Conservation (phyloP, 2,888 invertebrate genomes). For the Acronicta aceris region DNA sequence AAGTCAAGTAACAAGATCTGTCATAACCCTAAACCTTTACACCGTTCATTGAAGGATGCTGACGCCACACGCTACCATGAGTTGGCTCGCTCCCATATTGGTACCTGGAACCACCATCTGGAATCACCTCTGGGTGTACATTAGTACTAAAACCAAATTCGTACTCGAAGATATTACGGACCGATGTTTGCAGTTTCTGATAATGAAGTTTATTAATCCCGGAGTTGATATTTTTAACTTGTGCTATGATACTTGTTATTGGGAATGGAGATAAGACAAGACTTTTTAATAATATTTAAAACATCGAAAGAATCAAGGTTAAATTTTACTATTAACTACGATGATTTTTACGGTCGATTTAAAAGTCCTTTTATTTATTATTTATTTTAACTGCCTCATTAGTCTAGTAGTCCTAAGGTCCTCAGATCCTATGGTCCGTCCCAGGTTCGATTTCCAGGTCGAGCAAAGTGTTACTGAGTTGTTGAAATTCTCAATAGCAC, state of each 20-base stretch:
- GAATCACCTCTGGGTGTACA: too few species aligned
- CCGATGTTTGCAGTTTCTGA: slow-evolving; percentile 6
- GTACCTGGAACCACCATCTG: slow-evolving; percentile 58
- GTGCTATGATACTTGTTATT: not conserved
- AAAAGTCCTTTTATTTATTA: too few species aligned
- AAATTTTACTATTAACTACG: too few species aligned
- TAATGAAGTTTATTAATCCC: not conserved
- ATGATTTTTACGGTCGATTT: too few species aligned
- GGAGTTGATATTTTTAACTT: not conserved
- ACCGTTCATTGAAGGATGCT: slow-evolving; percentile 44
- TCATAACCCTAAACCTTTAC: slow-evolving; percentile 8
- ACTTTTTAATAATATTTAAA: not conserved
- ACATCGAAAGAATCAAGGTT: too few species aligned
- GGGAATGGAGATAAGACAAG: not conserved
- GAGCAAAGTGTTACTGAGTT: too few species aligned
- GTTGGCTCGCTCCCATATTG: slow-evolving; percentile 48
- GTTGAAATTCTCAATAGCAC: too few species aligned
- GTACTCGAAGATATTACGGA: too few species aligned
- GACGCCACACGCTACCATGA: slow-evolving; percentile 51
- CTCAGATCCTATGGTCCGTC: too few species aligned
- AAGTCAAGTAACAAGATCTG: slow-evolving; percentile 24
- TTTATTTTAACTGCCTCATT: too few species aligned
- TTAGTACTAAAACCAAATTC: slow-evolving; percentile 14
- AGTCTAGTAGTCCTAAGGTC: too few species aligned
- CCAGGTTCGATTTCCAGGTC: too few species aligned